Evolutionary conservation across 2,113 vertebrate species (phyloP).

Genomic region (Colossoma macropomum): DNA sequence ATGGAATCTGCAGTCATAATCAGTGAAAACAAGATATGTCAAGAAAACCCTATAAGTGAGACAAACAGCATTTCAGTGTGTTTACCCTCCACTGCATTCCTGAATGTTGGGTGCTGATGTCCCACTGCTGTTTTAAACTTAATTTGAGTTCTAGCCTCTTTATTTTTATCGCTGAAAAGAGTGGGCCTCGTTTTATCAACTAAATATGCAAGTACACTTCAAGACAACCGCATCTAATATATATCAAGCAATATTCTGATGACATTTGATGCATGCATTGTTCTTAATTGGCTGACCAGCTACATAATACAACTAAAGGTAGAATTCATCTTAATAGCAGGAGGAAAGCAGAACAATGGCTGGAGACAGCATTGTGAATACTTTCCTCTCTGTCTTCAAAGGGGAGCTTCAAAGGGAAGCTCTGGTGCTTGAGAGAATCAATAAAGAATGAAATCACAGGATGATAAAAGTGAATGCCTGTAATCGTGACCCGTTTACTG

Average conservation of each 20-base stretch:
- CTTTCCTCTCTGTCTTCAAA: constrained; percentile 36
- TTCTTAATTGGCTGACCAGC: neutral
- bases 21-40: no score
- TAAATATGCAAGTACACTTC: no score
- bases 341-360: constrained; percentile 20
- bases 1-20: no score
- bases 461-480: constrained; percentile 7
- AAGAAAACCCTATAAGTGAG: no score
- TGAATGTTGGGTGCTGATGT: no score
- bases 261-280: no score
- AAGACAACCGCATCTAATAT: no score
- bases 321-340: constrained; percentile 7
- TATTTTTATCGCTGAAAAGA: neutral
- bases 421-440: constrained; percentile 25
- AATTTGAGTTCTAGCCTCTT: no score
- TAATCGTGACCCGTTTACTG: constrained; percentile 26
- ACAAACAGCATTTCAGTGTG: no score
- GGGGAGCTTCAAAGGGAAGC: constrained; percentile 34
- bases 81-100: no score
- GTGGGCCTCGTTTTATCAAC: neutral
- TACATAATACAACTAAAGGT: neutral
- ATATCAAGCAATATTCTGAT: no score
- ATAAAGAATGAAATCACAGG: constrained; percentile 32
- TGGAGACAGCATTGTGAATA: neutral
- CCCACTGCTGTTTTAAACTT: no score